Percentiles rank a stretch among this genome's conserved stretches.
phyloP scores from a whole-genome alignment of 2,888 invertebrate genomes.

The Gibbula magus region DNA sequence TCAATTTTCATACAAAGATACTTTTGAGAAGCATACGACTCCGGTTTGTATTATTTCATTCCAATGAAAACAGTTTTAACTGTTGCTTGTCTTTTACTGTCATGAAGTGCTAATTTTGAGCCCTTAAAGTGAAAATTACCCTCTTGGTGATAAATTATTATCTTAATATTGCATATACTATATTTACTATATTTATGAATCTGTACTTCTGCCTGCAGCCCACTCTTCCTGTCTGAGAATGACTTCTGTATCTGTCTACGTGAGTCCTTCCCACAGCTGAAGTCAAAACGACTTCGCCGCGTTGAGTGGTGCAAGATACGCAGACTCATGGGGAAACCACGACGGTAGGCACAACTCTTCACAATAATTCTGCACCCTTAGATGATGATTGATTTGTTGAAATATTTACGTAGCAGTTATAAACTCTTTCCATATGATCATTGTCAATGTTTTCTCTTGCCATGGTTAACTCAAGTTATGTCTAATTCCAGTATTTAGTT shows the following conservation, averaged over 20 bases:
- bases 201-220: slow-evolving; percentile 76
- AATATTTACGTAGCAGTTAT: too few species aligned
- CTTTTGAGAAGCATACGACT: too few species aligned
- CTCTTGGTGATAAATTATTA: too few species aligned
- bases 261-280: slow-evolving; percentile 94
- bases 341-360: slow-evolving; percentile 81
- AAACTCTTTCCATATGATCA: neutral
- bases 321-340: slow-evolving; percentile 96
- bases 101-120: too few species aligned
- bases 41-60: too few species aligned
- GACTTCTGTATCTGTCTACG: slow-evolving; percentile 95
- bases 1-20: too few species aligned
- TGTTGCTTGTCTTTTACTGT: too few species aligned
- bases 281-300: slow-evolving; percentile 87
- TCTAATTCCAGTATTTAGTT: neutral
- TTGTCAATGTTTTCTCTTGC: neutral
- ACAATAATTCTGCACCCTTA: neutral
- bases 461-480: neutral
- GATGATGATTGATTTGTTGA: neutral
- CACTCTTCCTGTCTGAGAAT: slow-evolving; percentile 95
- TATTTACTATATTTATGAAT: too few species aligned
- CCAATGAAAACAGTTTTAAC: too few species aligned
- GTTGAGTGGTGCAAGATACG: slow-evolving; percentile 97
- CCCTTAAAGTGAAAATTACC: too few species aligned
- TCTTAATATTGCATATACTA: too few species aligned